Evolutionary conservation across 37 sponge, comb jelly and placozoan genomes (phyloP).

Genomic region (Beroe ovata): DNA sequence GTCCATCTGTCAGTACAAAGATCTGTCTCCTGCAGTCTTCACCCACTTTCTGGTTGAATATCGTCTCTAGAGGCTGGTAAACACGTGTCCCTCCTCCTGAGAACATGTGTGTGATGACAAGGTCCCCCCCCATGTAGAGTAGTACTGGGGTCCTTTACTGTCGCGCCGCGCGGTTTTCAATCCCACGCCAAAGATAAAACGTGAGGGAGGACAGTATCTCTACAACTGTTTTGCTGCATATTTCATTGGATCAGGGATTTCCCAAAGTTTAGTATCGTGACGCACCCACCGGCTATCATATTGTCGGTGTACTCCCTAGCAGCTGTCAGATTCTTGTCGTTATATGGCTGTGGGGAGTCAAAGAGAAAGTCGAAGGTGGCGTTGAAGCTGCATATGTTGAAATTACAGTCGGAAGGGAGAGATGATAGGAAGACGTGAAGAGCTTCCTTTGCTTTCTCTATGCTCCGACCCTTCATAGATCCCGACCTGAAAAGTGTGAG

Average conservation of each 20-base stretch:
- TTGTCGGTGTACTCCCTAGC: slow-evolving; percentile 27
- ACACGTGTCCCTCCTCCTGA: slow-evolving; percentile 50
- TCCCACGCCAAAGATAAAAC: too few species aligned
- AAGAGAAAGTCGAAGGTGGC: slow-evolving; percentile 56
- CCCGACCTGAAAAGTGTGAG: slow-evolving; percentile 26
- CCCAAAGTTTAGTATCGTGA: too few species aligned
- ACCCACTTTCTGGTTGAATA: slow-evolving; percentile 48
- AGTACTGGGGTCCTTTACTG: too few species aligned
- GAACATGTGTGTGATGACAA: too few species aligned
- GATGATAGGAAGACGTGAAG: slow-evolving; percentile 64
- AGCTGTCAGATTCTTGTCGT: background rate
- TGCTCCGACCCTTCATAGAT: slow-evolving; percentile 60
- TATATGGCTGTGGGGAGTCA: slow-evolving; percentile 10
- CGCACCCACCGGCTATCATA: slow-evolving; percentile 48
- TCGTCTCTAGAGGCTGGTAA: slow-evolving; percentile 61
- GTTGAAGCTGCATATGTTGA: slow-evolving; percentile 62
- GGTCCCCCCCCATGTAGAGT: too few species aligned
- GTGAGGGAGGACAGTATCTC: too few species aligned
- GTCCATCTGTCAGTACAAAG: slow-evolving; percentile 53
- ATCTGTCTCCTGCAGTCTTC: slow-evolving; percentile 23
- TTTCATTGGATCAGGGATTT: too few species aligned
- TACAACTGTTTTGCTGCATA: too few species aligned
- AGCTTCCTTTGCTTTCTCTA: slow-evolving; percentile 66
- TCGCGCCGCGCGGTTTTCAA: too few species aligned
- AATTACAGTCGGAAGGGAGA: slow-evolving; percentile 45